phyloP scores from a whole-genome alignment of 2,888 invertebrate genomes.

The Rosalia funebris region DNA sequence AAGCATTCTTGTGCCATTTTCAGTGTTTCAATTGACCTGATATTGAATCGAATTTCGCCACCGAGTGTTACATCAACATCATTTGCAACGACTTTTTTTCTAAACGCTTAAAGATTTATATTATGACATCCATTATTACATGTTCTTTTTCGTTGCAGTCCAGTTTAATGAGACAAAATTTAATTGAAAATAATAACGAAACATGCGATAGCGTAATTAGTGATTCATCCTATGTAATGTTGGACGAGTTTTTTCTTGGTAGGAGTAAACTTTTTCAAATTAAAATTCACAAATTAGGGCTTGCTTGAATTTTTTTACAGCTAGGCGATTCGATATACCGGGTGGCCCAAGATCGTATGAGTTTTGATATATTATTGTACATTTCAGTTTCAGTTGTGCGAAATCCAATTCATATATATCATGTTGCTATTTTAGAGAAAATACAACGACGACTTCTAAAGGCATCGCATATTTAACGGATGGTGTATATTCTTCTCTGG shows the following conservation, averaged over 20 bases:
- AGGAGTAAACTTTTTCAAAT: background rate
- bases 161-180: background rate
- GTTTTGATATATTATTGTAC: too few relatives aligned
- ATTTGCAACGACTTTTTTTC: constrained; percentile 14
- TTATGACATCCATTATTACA: constrained; percentile 21
- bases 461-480: too few relatives aligned
- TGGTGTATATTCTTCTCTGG: too few relatives aligned
- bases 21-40: constrained; percentile 4
- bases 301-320: too few relatives aligned
- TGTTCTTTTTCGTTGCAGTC: constrained; percentile 2
- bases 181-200: background rate
- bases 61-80: constrained; percentile 15
- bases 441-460: too few relatives aligned
- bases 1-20: constrained; percentile 4
- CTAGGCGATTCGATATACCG: too few relatives aligned
- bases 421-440: too few relatives aligned
- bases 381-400: too few relatives aligned
- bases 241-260: background rate
- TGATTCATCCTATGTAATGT: background rate
- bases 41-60: constrained; percentile 8
- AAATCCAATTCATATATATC: too few relatives aligned
- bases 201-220: background rate
- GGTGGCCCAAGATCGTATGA: too few relatives aligned
- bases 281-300: too few relatives aligned
- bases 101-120: background rate